Conservation (phyloP, 37 sponge, comb jelly and placozoan species). For the Mnemiopsis leidyi region DNA sequence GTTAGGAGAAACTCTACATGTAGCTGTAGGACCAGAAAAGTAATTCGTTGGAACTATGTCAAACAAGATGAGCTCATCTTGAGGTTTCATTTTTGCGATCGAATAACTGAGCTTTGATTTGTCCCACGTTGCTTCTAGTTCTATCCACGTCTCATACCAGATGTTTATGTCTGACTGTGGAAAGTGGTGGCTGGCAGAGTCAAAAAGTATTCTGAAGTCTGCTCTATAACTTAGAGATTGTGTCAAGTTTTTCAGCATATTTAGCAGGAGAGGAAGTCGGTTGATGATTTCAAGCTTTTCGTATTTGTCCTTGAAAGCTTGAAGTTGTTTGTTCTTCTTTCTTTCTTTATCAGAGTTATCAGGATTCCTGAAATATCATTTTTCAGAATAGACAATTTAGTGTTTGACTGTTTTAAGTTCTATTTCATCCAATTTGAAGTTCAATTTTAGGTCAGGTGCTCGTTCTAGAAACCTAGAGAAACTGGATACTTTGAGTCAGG, state of each 20-base stretch:
- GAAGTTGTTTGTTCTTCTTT: not conserved
- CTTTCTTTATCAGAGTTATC: not conserved
- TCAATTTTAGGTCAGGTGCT: too few relatives aligned
- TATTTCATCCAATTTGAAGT: too few relatives aligned
- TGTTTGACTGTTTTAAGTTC: too few relatives aligned
- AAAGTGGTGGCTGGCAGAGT: not conserved
- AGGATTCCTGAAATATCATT: not conserved
- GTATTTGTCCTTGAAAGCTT: not conserved
- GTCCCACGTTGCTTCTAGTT: not conserved
- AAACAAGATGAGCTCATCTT: not conserved
- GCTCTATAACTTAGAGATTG: not conserved
- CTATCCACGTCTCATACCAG: not conserved
- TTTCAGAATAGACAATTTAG: too few relatives aligned
- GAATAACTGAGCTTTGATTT: not conserved
- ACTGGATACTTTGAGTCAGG: too few relatives aligned
- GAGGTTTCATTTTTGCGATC: not conserved
- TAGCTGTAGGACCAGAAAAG: not conserved
- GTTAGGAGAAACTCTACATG: not conserved
- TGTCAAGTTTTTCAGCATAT: not conserved
- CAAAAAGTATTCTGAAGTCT: not conserved
- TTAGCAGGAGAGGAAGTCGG: not conserved
- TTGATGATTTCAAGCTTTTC: not conserved
- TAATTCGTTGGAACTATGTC: not conserved
- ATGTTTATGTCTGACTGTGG: not conserved
- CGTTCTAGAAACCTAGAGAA: too few relatives aligned